phyloP scores from a whole-genome alignment of 2,797 vertebrate species.

The Argentina silus region DNA sequence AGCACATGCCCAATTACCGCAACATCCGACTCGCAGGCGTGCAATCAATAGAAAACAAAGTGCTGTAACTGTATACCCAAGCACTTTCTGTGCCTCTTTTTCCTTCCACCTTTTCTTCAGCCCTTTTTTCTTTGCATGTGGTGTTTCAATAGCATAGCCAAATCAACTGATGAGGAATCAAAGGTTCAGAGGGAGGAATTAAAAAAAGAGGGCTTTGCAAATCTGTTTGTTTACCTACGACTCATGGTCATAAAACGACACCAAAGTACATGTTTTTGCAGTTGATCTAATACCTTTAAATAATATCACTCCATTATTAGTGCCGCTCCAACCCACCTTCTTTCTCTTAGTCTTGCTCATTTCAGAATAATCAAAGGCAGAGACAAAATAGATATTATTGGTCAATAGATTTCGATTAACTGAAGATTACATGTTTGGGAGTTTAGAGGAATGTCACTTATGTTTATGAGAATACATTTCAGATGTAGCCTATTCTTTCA shows the following conservation, averaged over 20 bases:
- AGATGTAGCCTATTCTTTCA: no score
- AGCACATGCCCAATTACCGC: constrained; percentile 16
- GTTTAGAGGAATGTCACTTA: no score
- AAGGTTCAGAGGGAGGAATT: constrained; percentile 24
- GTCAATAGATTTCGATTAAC: no score
- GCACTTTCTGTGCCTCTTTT: not conserved
- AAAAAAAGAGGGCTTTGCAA: constrained; percentile 12
- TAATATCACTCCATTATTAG: no score
- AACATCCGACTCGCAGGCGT: constrained; percentile 10
- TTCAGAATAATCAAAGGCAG: no score
- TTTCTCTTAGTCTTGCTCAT: no score
- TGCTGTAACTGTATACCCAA: constrained; percentile 1
- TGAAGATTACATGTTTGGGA: no score
- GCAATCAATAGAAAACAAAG: constrained; percentile 30
- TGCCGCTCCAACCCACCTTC: no score
- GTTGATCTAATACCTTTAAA: not conserved
- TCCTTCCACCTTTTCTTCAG: not conserved
- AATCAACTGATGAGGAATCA: constrained; percentile 20
- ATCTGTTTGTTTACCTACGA: not conserved
- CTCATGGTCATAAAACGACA: not conserved
- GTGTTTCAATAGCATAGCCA: no score
- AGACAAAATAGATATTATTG: no score
- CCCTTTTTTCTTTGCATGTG: no score
- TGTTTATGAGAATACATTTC: no score
- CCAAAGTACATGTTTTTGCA: not conserved